Percentiles rank a stretch among this genome's conserved stretches.
Evolutionary conservation across 1,140 invertebrate genomes (phyloP).

Genomic region (Thalassaphorura encarpata): DNA sequence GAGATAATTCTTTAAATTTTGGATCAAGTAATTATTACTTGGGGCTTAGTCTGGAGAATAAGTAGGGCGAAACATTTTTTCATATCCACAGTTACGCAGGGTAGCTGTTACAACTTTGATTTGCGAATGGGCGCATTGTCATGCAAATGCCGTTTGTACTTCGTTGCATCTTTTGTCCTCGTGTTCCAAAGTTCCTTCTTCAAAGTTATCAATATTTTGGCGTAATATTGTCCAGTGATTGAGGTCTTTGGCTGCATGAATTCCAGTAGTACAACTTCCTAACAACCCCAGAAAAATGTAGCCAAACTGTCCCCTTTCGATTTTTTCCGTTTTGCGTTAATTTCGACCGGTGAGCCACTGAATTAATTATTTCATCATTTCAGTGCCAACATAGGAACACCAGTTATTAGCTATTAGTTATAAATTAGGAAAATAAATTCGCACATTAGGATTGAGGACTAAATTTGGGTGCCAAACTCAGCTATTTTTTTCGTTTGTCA

Average conservation of each 20-base stretch:
- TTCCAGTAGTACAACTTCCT: not conserved
- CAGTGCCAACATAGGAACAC: not conserved
- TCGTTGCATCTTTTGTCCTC: not conserved
- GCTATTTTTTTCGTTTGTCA: not conserved
- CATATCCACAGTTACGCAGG: slow-evolving; percentile 39
- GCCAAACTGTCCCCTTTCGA: not conserved
- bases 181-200: not conserved
- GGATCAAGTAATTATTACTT: slow-evolving; percentile 39
- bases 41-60: slow-evolving; percentile 40
- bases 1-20: slow-evolving; percentile 21
- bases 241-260: not conserved
- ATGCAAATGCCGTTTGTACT: not conserved
- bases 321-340: slow-evolving; percentile 26
- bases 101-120: slow-evolving; percentile 28
- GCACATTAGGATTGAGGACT: not conserved
- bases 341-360: slow-evolving; percentile 12
- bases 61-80: slow-evolving; percentile 39
- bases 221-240: slow-evolving; percentile 1
- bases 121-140: slow-evolving; percentile 4
- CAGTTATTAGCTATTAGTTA: not conserved
- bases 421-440: not conserved
- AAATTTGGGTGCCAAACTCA: not conserved
- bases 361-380: not conserved
- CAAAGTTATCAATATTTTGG: not conserved
- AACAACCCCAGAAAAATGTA: slow-evolving; percentile 1